These are phyloP conservation scores for Neolamprologus tretocephalus DNA, from an alignment of 2,113 vertebrate species.

Conservation along the genomic window DNA sequence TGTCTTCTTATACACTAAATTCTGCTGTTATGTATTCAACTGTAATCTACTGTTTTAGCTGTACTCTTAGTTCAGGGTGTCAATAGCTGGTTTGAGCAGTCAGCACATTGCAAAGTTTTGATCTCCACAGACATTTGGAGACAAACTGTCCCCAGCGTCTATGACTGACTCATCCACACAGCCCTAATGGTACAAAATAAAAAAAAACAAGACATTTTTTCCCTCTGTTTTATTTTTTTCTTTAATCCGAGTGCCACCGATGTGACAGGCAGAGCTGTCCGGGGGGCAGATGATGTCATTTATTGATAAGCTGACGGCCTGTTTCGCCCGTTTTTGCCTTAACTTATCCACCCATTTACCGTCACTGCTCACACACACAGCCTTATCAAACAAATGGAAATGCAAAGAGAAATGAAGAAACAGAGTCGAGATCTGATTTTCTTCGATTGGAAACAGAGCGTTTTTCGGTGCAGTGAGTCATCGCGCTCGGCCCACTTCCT, in stretches of 20 bases:
- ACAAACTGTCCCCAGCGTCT: conserved; percentile 12
- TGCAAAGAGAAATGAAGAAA: conserved; percentile 30
- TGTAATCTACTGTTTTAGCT: neutral
- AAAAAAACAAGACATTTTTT: neutral
- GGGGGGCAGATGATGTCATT: conserved; percentile 62
- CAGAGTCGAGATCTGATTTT: conserved; percentile 53
- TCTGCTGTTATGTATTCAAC: neutral
- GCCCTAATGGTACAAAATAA: neutral
- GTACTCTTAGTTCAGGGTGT: neutral
- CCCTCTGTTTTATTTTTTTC: neutral
- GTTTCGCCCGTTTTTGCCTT: conserved; percentile 1
- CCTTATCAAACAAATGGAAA: conserved; percentile 52
- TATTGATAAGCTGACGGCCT: conserved; percentile 54
- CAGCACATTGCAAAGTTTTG: neutral
- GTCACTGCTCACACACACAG: conserved; percentile 30
- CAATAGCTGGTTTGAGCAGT: neutral
- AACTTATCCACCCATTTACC: conserved; percentile 51
- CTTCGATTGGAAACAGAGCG: conserved; percentile 62
- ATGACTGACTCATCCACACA: neutral
- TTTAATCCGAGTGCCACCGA: conserved; percentile 1
- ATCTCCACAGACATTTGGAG: neutral
- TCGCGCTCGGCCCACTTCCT: conserved; percentile 39
- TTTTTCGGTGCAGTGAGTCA: conserved; percentile 55
- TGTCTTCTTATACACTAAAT: neutral
- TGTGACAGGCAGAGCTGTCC: conserved; percentile 45